Evolutionary conservation across 2,888 invertebrate genomes (phyloP).

Genomic region (Scaeva pyrastri): DNA sequence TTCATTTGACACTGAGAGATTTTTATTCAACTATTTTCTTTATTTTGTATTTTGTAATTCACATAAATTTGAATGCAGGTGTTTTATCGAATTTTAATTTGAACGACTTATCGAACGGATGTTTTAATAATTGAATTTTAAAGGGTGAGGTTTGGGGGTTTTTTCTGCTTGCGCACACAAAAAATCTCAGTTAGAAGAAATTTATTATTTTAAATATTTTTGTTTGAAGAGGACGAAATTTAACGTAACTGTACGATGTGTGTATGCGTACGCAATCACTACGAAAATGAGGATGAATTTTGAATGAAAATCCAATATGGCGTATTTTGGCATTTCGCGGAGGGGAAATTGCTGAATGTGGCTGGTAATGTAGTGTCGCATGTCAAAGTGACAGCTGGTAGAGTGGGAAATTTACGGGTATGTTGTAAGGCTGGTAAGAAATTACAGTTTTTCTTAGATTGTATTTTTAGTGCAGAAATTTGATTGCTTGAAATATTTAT

Average conservation of each 20-base stretch:
- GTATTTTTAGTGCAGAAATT: too few relatives aligned
- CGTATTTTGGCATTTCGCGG: constrained; percentile 75
- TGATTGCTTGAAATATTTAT: too few relatives aligned
- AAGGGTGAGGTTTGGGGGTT: constrained; percentile 28
- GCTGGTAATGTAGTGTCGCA: constrained; percentile 50
- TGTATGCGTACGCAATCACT: constrained; percentile 78
- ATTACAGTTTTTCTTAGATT: background rate
- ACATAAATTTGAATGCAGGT: constrained; percentile 39
- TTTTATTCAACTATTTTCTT: constrained; percentile 14
- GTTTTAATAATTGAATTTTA: constrained; percentile 1
- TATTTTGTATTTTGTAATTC: constrained; percentile 20
- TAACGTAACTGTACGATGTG: constrained; percentile 73
- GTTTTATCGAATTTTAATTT: constrained; percentile 11
- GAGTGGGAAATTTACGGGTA: constrained; percentile 12
- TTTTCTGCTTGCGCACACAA: constrained; percentile 32
- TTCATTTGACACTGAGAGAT: constrained; percentile 58
- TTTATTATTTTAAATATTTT: constrained; percentile 40
- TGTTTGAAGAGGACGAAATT: constrained; percentile 53
- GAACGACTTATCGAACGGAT: constrained; percentile 22
- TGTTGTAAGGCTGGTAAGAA: constrained; percentile 32
- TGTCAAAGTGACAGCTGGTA: constrained; percentile 60
- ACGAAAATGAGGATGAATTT: constrained; percentile 78
- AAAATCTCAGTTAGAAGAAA: constrained; percentile 43
- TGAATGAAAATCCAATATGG: constrained; percentile 76
- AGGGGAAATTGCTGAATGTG: constrained; percentile 69